These are phyloP conservation scores for Osedax fenrisi DNA, from an alignment of 2,888 invertebrate genomes.

Conservation along the genomic window DNA sequence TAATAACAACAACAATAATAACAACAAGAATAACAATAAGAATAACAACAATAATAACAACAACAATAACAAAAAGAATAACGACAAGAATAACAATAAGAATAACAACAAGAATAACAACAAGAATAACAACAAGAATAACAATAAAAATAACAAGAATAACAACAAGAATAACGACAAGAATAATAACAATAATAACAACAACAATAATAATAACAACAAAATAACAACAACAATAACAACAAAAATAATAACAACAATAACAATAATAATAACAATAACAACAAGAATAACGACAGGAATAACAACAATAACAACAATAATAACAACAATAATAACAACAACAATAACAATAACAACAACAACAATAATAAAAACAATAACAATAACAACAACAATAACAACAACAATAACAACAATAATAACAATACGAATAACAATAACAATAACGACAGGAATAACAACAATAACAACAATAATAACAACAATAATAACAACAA, in stretches of 20 bases:
- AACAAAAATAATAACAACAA: not conserved
- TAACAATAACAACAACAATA: not conserved
- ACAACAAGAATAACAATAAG: not conserved
- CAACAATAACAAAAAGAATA: not conserved
- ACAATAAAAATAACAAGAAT: conserved; percentile 15
- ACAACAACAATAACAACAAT: not conserved
- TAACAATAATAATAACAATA: not conserved
- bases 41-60: not conserved
- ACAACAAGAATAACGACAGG: not conserved
- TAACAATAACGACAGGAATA: not conserved
- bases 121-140: conserved; percentile 17
- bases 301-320: not conserved
- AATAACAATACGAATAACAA: not conserved
- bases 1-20: not conserved
- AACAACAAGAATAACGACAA: not conserved
- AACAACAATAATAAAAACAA: not conserved
- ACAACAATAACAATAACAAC: not conserved
- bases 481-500: not conserved
- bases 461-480: not conserved
- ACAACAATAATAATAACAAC: conserved; percentile 16
- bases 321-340: too few relatives aligned
- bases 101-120: conserved; percentile 11
- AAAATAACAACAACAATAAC: conserved; percentile 1
- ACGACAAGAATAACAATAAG: conserved; percentile 2
- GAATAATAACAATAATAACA: not conserved